phyloP scores from a whole-genome alignment of 2,888 invertebrate species.

The Volucella inanis region DNA sequence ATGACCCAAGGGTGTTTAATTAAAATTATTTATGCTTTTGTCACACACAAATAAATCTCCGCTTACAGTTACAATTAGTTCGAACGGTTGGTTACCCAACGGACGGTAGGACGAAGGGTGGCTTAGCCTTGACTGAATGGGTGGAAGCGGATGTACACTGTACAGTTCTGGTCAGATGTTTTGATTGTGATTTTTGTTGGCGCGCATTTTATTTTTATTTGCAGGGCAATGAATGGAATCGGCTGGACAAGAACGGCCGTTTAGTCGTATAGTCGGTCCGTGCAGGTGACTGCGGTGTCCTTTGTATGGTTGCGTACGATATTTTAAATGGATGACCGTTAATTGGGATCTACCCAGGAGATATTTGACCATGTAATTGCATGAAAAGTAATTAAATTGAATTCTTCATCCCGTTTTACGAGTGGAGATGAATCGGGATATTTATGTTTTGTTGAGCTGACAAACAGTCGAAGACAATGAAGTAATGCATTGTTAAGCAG shows the following conservation, averaged over 20 bases:
- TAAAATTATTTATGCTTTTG: conserved; percentile 77
- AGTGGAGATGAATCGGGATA: conserved; percentile 17
- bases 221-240: not conserved
- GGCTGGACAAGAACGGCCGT: too few relatives aligned
- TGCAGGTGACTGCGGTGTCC: conserved; percentile 50
- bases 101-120: conserved; percentile 16
- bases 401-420: conserved; percentile 15
- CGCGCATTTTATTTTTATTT: conserved; percentile 63
- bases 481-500: too few relatives aligned
- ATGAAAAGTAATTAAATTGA: conserved; percentile 65
- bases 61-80: conserved; percentile 75
- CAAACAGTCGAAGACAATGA: conserved; percentile 13
- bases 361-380: conserved; percentile 67
- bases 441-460: conserved; percentile 45
- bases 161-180: conserved; percentile 59
- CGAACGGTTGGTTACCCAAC: conserved; percentile 70
- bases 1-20: conserved; percentile 77
- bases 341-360: conserved; percentile 66
- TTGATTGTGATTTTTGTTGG: conserved; percentile 71
- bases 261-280: not conserved
- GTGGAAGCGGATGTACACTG: conserved; percentile 8
- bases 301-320: conserved; percentile 43
- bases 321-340: conserved; percentile 62
- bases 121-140: not conserved
- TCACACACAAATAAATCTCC: conserved; percentile 76